phyloP scores from a whole-genome alignment of 2,797 vertebrate genomes.

The Paedocypris micromegethes region DNA sequence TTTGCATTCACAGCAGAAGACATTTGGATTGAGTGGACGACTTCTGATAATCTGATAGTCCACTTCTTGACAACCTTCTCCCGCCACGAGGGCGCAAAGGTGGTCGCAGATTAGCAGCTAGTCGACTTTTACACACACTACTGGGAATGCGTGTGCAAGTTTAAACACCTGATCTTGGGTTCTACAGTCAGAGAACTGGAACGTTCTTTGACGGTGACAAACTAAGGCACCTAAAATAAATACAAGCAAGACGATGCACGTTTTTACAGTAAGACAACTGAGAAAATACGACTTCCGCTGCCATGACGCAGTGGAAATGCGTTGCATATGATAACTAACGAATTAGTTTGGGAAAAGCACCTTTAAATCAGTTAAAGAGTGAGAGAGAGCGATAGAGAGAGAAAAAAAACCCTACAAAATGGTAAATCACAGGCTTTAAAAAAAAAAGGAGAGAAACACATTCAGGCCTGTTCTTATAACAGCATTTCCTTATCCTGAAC shows the following conservation, averaged over 20 bases:
- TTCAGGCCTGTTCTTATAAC: constrained; percentile 4
- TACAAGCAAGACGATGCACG: constrained; percentile 15
- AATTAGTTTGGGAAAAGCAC: too few relatives aligned
- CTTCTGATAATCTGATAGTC: background rate
- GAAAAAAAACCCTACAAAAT: background rate
- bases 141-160: constrained; percentile 9
- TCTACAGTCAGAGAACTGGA: constrained; percentile 15
- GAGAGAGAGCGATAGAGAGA: background rate
- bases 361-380: too few relatives aligned
- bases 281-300: constrained; percentile 1
- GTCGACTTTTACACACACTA: constrained; percentile 2
- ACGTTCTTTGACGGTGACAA: constrained; percentile 15
- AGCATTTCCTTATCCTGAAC: background rate
- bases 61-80: background rate
- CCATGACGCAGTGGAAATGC: too few relatives aligned
- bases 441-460: constrained; percentile 5
- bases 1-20: constrained; percentile 17
- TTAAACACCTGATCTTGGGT: constrained; percentile 17
- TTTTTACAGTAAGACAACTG: constrained; percentile 2
- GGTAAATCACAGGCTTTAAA: background rate
- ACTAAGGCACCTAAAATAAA: constrained; percentile 36
- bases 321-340: too few relatives aligned
- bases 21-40: background rate
- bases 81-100: background rate
- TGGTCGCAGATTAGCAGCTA: constrained; percentile 18